Base-by-base conservation (phyloP, 2,797 vertebrate species). In the Lemur catta region DNA sequence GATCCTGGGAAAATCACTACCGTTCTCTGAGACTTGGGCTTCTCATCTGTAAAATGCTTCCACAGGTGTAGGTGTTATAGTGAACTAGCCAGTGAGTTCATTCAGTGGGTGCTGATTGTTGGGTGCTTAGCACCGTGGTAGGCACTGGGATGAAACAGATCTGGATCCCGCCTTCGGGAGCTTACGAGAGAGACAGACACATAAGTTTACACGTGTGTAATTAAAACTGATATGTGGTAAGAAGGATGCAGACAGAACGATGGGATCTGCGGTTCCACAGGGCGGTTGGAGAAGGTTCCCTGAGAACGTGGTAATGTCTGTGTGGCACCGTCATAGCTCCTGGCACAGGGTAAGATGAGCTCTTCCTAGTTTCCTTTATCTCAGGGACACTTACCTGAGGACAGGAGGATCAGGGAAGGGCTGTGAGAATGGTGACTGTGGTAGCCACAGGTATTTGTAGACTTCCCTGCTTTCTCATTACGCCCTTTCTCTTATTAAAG, bases 371-470 rank as follows among this genome's bases (percentile, higher is more conserved):
- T 85, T 43, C 4, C 55, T 38, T 33, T 52, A 6, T 48, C 41
- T 33, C 8, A 17, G 48, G 30, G 52, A 28, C 28, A 2, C 46
- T 41, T n/a, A 84, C 20, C 33, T 0, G 2, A 72, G 76, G 76
- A 81, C 2, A 2, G 43, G 26, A 35, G 69, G 76, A 18, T n/a
- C 2, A 6, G 65, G 48, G 55, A 59, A 59, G 41, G 28, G 63
- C 55, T 59, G 4, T 3, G 43, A 55, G 48, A 24, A 74, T 13
- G 15, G n/a, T 9, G 15, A 12, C 0, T 5, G 9, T n/a, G 43
- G 38, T 6, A 38, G 38, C 35, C 7, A 1, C 8, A 18, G 38
- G 4, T 22, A 0, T 17, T 52, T 0, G 6, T 0, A 17, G 67
- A 35, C 50, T 26, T 20, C 8, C 6, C 15, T 6, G 12, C 22